Conservation (phyloP, 2,113 vertebrate species). For the Willisornis vidua region DNA sequence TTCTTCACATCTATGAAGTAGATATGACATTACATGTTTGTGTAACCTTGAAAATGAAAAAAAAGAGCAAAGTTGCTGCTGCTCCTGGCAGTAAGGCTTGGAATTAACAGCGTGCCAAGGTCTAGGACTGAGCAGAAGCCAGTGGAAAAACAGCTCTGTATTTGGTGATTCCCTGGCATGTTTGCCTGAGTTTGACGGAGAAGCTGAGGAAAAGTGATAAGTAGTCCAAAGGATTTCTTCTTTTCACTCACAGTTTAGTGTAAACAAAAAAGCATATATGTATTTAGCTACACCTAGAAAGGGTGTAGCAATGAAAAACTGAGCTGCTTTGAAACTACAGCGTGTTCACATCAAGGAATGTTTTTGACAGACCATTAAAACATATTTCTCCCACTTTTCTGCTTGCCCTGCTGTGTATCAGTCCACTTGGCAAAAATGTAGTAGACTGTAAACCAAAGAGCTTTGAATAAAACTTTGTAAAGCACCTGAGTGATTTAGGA, state of each 20-base stretch:
- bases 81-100: slow-evolving; percentile 7
- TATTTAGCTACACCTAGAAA: background rate
- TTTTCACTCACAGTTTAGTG: background rate
- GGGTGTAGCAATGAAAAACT: background rate
- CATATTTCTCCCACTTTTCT: background rate
- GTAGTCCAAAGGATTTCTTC: background rate
- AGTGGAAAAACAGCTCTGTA: slow-evolving; percentile 33
- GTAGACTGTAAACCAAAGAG: background rate
- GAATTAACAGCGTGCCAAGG: slow-evolving; percentile 16
- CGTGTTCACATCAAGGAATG: background rate
- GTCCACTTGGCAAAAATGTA: background rate
- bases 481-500: background rate
- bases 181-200: slow-evolving; percentile 32
- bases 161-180: slow-evolving; percentile 20
- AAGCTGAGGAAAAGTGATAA: background rate
- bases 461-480: background rate
- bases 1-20: background rate
- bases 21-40: background rate
- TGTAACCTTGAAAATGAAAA: slow-evolving; percentile 56
- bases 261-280: background rate
- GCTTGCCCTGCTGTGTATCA: background rate
- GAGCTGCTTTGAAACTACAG: background rate
- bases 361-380: slow-evolving; percentile 34
- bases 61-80: slow-evolving; percentile 40
- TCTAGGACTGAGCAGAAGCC: slow-evolving; percentile 54